phyloP scores from a whole-genome alignment of 53 echinoderm and acorn worm genomes.

The Luidia sarsii region DNA sequence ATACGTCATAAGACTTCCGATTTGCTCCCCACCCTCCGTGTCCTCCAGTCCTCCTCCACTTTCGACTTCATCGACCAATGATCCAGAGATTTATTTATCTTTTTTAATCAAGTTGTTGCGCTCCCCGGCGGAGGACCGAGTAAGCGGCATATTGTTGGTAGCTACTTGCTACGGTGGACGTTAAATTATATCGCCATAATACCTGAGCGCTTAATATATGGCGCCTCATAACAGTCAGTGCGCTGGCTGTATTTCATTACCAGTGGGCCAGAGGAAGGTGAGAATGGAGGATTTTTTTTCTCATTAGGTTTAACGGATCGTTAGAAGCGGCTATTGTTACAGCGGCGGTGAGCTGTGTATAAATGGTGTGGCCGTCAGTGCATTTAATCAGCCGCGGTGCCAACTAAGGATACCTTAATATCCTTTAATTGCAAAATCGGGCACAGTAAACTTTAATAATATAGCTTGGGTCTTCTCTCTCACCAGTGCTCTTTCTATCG shows the following conservation, averaged over 20 bases:
- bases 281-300: background rate
- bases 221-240: too few relatives aligned
- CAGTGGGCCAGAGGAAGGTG: too few relatives aligned
- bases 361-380: constrained; percentile 16
- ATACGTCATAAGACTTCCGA: constrained; percentile 54
- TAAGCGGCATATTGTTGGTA: too few relatives aligned
- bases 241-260: background rate
- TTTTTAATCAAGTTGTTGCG: constrained; percentile 40
- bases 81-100: too few relatives aligned
- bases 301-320: constrained; percentile 35
- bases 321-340: constrained; percentile 24
- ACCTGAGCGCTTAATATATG: too few relatives aligned
- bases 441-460: constrained; percentile 24
- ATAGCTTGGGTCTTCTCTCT: background rate
- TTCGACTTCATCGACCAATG: background rate
- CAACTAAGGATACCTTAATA: constrained; percentile 29
- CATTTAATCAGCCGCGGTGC: constrained; percentile 13
- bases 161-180: too few relatives aligned
- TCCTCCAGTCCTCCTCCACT: background rate
- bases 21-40: background rate
- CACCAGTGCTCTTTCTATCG: too few relatives aligned
- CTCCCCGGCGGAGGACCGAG: too few relatives aligned
- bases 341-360: background rate
- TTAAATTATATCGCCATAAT: too few relatives aligned
- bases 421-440: constrained; percentile 43